A percentile compares a stretch with the other conserved stretches of the same genome.
phyloP scores from a whole-genome alignment of 1,140 invertebrate genomes.

The Heliconius melpomene region DNA sequence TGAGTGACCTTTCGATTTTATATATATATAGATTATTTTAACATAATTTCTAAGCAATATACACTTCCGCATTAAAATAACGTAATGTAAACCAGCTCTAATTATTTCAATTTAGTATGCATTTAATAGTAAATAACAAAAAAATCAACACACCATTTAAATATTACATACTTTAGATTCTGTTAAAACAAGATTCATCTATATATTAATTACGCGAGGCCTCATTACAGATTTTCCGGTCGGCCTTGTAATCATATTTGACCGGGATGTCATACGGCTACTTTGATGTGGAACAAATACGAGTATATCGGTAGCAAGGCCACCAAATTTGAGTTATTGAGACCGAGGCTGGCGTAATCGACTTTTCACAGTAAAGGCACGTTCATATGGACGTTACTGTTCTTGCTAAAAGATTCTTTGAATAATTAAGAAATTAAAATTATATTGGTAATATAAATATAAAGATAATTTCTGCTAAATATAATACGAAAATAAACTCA shows the following conservation, averaged over 20 bases:
- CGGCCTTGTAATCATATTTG: constrained; percentile 45
- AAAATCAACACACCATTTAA: background rate
- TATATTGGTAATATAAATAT: no score
- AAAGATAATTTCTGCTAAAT: no score
- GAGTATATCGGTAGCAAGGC: constrained; percentile 56
- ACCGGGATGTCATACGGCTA: constrained; percentile 71
- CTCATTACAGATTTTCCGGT: constrained; percentile 40
- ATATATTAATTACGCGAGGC: constrained; percentile 33
- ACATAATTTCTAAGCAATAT: background rate
- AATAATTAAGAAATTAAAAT: no score
- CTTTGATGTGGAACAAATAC: constrained; percentile 53
- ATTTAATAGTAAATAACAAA: background rate
- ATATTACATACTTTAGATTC: background rate
- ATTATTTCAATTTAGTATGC: background rate
- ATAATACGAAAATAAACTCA: no score
- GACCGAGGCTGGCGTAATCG: constrained; percentile 58
- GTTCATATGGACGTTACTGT: background rate
- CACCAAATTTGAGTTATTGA: constrained; percentile 69
- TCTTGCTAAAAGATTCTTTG: background rate
- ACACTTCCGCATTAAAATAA: background rate
- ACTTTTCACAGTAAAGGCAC: constrained; percentile 48
- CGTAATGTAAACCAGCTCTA: background rate
- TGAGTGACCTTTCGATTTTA: no score
- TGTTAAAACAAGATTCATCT: background rate
- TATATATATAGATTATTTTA: no score